Evolutionary conservation across 1,140 invertebrate genomes (phyloP).

Genomic region (Venustaconcha ellipsiformis): DNA sequence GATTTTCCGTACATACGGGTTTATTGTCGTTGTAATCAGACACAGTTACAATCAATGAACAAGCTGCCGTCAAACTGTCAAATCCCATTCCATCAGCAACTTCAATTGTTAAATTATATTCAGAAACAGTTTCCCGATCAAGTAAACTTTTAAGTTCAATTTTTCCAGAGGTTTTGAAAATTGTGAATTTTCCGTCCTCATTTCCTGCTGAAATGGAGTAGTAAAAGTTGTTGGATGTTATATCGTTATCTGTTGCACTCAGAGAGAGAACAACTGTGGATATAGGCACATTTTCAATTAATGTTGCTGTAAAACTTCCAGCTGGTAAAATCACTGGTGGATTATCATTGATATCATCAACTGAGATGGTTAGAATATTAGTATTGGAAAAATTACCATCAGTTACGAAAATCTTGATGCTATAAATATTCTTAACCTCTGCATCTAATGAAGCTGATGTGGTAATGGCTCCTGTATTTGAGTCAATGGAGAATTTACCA

Average conservation of each 20-base stretch:
- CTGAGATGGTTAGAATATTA: conserved; percentile 34
- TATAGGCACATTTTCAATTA: conserved; percentile 18
- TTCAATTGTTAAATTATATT: conserved; percentile 87
- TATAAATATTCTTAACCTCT: conserved; percentile 12
- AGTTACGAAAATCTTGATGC: conserved; percentile 14
- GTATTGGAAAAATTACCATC: conserved; percentile 19
- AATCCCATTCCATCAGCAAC: conserved; percentile 86
- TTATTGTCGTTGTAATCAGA: conserved; percentile 40
- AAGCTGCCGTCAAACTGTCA: conserved; percentile 57
- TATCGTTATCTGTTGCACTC: conserved; percentile 89
- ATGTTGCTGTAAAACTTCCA: conserved; percentile 19
- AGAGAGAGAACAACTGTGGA: conserved; percentile 72
- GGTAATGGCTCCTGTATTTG: conserved; percentile 9
- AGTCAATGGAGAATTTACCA: conserved; percentile 33
- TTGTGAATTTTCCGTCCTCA: conserved; percentile 19
- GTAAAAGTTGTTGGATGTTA: conserved; percentile 61
- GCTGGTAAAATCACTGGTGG: conserved; percentile 19
- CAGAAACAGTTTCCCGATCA: conserved; percentile 41
- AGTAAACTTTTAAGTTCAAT: conserved; percentile 23
- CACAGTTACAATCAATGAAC: conserved; percentile 32
- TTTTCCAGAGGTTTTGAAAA: conserved; percentile 27
- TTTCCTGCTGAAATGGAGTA: conserved; percentile 31
- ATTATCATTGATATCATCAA: conserved; percentile 35
- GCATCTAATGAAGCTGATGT: conserved; percentile 16
- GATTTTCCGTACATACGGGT: conserved; percentile 33